Percentiles rank a stretch among this genome's conserved stretches.
phyloP scores from a whole-genome alignment of 1,140 invertebrate species.

The Polypedilum vanderplanki region DNA sequence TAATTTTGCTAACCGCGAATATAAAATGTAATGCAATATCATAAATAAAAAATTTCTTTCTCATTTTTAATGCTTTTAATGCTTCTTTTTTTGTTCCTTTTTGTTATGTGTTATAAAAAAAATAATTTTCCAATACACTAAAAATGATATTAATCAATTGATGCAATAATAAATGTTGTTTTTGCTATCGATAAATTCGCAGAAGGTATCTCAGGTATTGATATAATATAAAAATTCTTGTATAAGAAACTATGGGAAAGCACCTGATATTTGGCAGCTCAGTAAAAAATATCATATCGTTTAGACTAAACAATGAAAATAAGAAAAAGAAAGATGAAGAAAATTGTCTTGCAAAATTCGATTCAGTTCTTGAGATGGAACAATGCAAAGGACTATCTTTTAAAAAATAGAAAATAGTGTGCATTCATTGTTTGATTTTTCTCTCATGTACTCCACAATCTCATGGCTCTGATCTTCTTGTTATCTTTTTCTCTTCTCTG shows the following conservation, averaged over 20 bases:
- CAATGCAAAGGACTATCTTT: not conserved
- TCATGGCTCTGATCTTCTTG: not conserved
- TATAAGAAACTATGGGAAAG: not conserved
- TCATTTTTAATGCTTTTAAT: too few species aligned
- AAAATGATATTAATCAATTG: too few species aligned
- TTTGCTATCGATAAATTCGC: not conserved
- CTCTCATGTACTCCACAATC: not conserved
- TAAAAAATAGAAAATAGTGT: not conserved
- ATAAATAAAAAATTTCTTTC: too few species aligned
- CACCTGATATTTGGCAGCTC: not conserved
- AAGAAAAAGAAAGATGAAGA: not conserved
- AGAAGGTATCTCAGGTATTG: not conserved
- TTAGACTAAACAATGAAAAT: too few species aligned
- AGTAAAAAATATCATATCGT: not conserved
- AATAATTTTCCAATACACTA: too few species aligned
- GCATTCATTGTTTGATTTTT: not conserved
- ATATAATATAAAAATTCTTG: not conserved
- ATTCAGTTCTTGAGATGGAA: not conserved
- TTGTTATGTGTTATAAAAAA: too few species aligned
- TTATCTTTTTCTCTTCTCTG: too few species aligned
- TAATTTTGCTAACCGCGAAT: too few species aligned
- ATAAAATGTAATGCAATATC: too few species aligned
- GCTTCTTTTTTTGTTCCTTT: too few species aligned
- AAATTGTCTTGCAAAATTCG: not conserved
- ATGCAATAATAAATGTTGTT: too few species aligned